phyloP scores from a whole-genome alignment of 2,797 vertebrate genomes.

The Parambassis ranga region DNA sequence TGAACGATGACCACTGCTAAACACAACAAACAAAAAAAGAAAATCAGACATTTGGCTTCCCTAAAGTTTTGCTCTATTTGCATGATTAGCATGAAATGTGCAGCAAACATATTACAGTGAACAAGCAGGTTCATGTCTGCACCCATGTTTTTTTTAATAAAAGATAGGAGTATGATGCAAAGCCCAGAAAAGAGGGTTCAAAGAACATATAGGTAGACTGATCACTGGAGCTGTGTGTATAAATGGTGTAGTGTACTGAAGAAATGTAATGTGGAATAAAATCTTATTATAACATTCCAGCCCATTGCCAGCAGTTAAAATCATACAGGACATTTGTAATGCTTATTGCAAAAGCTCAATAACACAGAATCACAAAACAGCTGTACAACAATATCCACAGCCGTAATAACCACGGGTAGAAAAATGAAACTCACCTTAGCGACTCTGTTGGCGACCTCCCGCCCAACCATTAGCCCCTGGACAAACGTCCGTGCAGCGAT shows the following conservation, averaged over 20 bases:
- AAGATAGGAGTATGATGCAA: neutral
- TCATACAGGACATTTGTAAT: neutral
- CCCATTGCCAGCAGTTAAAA: too few relatives aligned
- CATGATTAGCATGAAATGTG: constrained; percentile 27
- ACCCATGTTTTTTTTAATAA: too few relatives aligned
- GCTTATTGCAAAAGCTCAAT: neutral
- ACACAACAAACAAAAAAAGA: constrained; percentile 20
- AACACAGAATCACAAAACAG: neutral
- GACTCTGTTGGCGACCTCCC: constrained; percentile 95
- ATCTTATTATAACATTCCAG: too few relatives aligned
- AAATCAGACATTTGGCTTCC: too few relatives aligned
- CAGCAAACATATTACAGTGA: too few relatives aligned
- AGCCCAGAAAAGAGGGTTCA: neutral
- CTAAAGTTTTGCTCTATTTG: constrained; percentile 38
- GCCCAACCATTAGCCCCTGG: constrained; percentile 94
- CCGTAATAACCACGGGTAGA: neutral
- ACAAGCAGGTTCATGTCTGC: too few relatives aligned
- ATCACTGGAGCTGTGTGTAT: too few relatives aligned
- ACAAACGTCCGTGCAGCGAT: constrained; percentile 96
- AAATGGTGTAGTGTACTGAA: too few relatives aligned
- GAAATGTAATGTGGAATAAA: too few relatives aligned
- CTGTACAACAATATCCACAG: neutral
- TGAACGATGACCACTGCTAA: too few relatives aligned
- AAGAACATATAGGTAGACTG: too few relatives aligned
- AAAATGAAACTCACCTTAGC: constrained; percentile 87